Evolutionary conservation across 1,140 invertebrate genomes (phyloP), one percentile per base, ranked within the genome.

Genomic region (Scylla paramamosain): DNA sequence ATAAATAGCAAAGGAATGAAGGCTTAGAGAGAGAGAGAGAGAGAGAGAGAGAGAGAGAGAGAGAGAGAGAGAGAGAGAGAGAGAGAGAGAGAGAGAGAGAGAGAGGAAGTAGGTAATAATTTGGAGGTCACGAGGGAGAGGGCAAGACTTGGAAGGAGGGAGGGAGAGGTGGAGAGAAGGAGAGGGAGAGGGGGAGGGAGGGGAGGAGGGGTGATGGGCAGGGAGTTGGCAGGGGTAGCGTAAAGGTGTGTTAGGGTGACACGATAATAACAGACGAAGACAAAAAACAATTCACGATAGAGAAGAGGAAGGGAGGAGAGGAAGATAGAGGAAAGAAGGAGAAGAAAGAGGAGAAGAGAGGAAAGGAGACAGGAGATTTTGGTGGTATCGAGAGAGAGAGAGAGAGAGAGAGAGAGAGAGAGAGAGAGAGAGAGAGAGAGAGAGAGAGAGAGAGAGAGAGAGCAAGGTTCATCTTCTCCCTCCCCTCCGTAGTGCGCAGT

Each of bases 401-500:
- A 90, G 88, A 45, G 31, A 28, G 32, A 28, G 12, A 46, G 28
- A 48, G 46, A 91, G 89, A 91, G 89, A 29, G 89, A 48, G 89
- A 48, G 32, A 91, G 46, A 48, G 89, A 91, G 52, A 48, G 28
- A 29, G 28, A 29, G 89, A 39, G 89, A 91, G 45, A 52, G 28
- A 48, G 59, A 48, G 67, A 67, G 89, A 77, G 91, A 77, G 52
- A 77, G 67, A 31, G 39, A 86, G 25, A 59, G 31, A 39, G n/a
- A 82, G 32, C 46, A 46, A 82, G 29, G 39, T 31, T 32, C 39
- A 39, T 31, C 45, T 31, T 52, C 46, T 77, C 91, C 48, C 31
- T 52, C 59, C n/a, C 92, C 92, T 86, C 46, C 83, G 45, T 88
- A 87, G 92, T 93, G 92, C 86, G 92, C 82, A 86, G 46, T 93